Evolutionary conservation across 1,140 invertebrate species (phyloP).

Genomic region (Danaus plexippus): DNA sequence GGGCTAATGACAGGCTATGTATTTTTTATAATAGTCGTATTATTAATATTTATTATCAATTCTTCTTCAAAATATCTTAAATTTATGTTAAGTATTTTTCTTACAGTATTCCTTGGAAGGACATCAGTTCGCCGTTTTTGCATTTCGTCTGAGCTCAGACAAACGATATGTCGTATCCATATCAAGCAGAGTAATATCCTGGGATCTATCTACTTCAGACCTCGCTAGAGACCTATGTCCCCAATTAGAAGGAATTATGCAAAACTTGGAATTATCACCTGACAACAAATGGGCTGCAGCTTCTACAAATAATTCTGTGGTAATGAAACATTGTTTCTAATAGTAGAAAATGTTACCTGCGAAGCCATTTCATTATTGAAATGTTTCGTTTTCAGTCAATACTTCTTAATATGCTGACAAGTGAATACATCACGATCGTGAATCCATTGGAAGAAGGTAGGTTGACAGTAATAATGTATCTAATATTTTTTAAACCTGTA

Average conservation of each 20-base stretch:
- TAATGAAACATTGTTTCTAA: slow-evolving; percentile 35
- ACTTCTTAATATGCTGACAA: slow-evolving; percentile 90
- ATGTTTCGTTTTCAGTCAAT: slow-evolving; percentile 75
- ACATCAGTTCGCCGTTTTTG: slow-evolving; percentile 98
- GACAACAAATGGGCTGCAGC: slow-evolving; percentile 97
- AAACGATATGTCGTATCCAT: slow-evolving; percentile 95
- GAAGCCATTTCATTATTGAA: neutral
- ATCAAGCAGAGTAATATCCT: slow-evolving; percentile 97
- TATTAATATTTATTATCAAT: neutral
- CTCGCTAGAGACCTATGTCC: slow-evolving; percentile 92
- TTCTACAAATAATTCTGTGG: slow-evolving; percentile 96
- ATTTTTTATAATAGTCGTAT: slow-evolving; percentile 6
- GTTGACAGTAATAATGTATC: neutral
- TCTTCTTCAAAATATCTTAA: no score
- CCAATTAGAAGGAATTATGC: slow-evolving; percentile 95
- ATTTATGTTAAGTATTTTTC: slow-evolving; percentile 18
- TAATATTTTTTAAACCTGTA: no score
- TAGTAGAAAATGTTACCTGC: neutral
- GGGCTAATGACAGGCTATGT: neutral
- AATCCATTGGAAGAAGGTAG: slow-evolving; percentile 82
- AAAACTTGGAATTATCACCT: slow-evolving; percentile 92
- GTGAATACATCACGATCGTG: slow-evolving; percentile 88
- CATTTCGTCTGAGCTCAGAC: slow-evolving; percentile 92
- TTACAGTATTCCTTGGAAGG: slow-evolving; percentile 95
- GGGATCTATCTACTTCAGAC: slow-evolving; percentile 96